Evolutionary conservation across 2,113 vertebrate genomes (phyloP), one percentile per base, ranked within the genome.

Genomic region (Hiodon tergisus): DNA sequence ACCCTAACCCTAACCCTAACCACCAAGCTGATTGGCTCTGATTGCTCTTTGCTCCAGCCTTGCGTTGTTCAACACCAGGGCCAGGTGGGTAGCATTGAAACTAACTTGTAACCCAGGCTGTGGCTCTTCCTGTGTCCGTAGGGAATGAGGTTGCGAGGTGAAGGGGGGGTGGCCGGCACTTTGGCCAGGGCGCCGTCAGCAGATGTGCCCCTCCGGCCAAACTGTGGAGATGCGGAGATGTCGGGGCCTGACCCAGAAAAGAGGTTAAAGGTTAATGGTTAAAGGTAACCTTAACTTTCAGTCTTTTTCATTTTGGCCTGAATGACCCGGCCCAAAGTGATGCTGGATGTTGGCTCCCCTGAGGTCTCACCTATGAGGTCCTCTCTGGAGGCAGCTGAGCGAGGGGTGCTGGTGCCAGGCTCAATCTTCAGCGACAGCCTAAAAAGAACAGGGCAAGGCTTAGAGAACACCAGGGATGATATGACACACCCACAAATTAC

Each of bases 371-470:
- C 95, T 78, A 87, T 91, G 82, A 97, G 91, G 83, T 99, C 97
- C 85, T 99, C 97, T 90, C 93, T 94, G 78, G 96, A 97, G 83
- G 92, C 92, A 78, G 94, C 92, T 73, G 93, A 92, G 67, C 95
- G 95, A 0, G 97, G 95, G 10, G 96, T 98, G 90, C 94, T 98
- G 85, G 93, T 96, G 76, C 94, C 95, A 76, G 97, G 96, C 84
- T 99, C 97, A 84, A 99, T 99, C 89, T 95, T 98, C 89, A 98
- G 88, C 0, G 97, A 99, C 84, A 98, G 93, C 83, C 97, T 98
- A 83, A 85, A 82, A 75, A 84, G 73, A 75, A 47, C 10, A 73
- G 13, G 54, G 4, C 7, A 57, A 58, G 58, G 4, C 54, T 13
- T 17, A 57, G n/a, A 61, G 10, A 71, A 14, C 1, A 51, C 3